A percentile compares a stretch with the other conserved stretches of the same genome.
Conservation (phyloP, 2,888 invertebrate species). For the Odontothrips loti region DNA sequence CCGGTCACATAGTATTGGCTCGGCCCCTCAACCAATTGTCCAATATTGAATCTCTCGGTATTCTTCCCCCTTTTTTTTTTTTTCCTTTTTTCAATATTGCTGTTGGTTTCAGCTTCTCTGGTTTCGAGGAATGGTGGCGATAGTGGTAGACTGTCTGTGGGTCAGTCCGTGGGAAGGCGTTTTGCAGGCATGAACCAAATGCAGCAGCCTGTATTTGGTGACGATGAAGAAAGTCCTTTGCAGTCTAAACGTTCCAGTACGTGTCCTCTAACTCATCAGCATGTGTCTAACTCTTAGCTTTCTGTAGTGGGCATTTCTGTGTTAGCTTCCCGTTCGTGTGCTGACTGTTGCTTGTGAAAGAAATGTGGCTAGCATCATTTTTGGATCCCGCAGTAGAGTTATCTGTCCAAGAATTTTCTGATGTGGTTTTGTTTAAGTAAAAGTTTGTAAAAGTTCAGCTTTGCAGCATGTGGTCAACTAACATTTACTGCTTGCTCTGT, state of each 20-base stretch:
- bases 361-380: constrained; percentile 28
- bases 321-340: constrained; percentile 6
- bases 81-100: constrained; percentile 32
- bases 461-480: too few species aligned
- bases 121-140: constrained; percentile 32
- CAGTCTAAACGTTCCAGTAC: constrained; percentile 80
- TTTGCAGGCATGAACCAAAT: constrained; percentile 43
- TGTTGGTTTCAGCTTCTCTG: constrained; percentile 36
- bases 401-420: too few species aligned
- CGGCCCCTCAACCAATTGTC: background rate
- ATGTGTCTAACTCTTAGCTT: constrained; percentile 30
- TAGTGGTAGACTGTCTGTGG: constrained; percentile 43
- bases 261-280: constrained; percentile 47
- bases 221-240: constrained; percentile 76
- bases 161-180: constrained; percentile 44
- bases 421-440: too few species aligned
- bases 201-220: constrained; percentile 47
- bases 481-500: too few species aligned
- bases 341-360: constrained; percentile 30
- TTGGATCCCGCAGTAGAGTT: too few species aligned
- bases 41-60: background rate
- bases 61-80: too few species aligned
- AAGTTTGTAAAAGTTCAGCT: too few species aligned
- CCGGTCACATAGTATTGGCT: too few species aligned
- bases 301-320: background rate